Evolutionary conservation across 1,140 invertebrate genomes (phyloP), one percentile per base, ranked within the genome.

Genomic region (Macrocentrus cingulum): DNA sequence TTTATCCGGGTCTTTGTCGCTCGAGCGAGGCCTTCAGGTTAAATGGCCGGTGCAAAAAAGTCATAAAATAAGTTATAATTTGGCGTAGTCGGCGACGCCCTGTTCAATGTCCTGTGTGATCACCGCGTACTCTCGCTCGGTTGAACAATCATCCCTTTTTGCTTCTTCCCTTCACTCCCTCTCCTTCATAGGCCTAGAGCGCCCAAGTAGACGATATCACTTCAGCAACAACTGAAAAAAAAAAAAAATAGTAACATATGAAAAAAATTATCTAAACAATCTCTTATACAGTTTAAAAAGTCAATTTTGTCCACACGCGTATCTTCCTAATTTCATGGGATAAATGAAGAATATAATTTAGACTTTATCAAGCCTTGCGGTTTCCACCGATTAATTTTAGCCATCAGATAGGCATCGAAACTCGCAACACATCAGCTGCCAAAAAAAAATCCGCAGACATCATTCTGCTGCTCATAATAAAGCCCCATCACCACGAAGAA

Each of bases 11-110:
- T 44, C 18, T 46, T 9, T 46, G 32, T 53, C 13, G 41, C 13
- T 29, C 44, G 52, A 22, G 8, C 44, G 2, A 42, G 64, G 67
- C 62, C 18, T 56, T 52, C 29, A 65, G 69, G 71, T 80, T 80
- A 80, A 79, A 80, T 79, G 78, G 70, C 64, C 78, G 71, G 71
- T 79, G 70, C 71, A 79, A 79, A 79, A 77, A 79, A 79, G 69
- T 79, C 75, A 72, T 79, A 80, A 78, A 80, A 78, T 79, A 80
- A 80, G 77, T 80, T 79, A 79, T 80, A 80, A 79, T 80, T 79
- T 78, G 76, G 68, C 75, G 70, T 69, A 78, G 74, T 75, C 72
- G 75, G 66, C 71, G 71, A 76, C 69, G 66, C 70, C 68, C 61
- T 79, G 77, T 64, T 79, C 75, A 80, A 79, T 80, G 78, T 79